Evolutionary conservation across 2,888 invertebrate species (phyloP).

Genomic region (Scaeva pyrastri): DNA sequence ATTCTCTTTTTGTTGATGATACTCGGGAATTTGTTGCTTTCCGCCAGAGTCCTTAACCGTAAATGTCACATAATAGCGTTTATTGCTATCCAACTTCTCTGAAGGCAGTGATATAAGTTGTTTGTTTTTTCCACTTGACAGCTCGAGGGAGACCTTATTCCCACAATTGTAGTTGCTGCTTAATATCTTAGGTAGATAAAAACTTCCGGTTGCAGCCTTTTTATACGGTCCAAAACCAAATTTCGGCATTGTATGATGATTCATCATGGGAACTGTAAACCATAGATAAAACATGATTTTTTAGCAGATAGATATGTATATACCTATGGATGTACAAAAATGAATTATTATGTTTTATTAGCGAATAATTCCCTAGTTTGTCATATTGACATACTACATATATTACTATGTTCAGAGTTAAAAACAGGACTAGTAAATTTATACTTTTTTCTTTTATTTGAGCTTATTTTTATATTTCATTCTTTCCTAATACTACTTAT

Average conservation of each 20-base stretch:
- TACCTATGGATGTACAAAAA: too few species aligned
- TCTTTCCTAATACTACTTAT: too few species aligned
- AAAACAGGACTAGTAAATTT: too few species aligned
- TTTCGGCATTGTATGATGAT: constrained; percentile 92
- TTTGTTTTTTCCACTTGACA: constrained; percentile 93
- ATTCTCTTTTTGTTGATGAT: constrained; percentile 49
- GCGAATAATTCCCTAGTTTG: too few species aligned
- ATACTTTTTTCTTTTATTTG: too few species aligned
- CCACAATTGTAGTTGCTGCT: constrained; percentile 81
- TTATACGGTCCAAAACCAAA: constrained; percentile 86
- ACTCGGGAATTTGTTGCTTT: constrained; percentile 70
- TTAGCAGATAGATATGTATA: constrained; percentile 20
- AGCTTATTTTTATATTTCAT: too few species aligned
- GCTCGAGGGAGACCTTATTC: constrained; percentile 89
- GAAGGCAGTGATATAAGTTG: constrained; percentile 95
- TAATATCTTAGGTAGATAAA: constrained; percentile 89
- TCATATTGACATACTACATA: too few species aligned
- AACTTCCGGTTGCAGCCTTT: constrained; percentile 84
- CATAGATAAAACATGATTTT: constrained; percentile 46
- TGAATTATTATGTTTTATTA: constrained; percentile 40
- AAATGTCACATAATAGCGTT: constrained; percentile 96
- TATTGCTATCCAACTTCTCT: constrained; percentile 93
- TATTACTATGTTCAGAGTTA: too few species aligned
- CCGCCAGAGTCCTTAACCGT: constrained; percentile 89
- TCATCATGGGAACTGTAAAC: constrained; percentile 89